Evolutionary conservation across 2,113 vertebrate species (phyloP).

Genomic region (Benitochromis conjunctus): DNA sequence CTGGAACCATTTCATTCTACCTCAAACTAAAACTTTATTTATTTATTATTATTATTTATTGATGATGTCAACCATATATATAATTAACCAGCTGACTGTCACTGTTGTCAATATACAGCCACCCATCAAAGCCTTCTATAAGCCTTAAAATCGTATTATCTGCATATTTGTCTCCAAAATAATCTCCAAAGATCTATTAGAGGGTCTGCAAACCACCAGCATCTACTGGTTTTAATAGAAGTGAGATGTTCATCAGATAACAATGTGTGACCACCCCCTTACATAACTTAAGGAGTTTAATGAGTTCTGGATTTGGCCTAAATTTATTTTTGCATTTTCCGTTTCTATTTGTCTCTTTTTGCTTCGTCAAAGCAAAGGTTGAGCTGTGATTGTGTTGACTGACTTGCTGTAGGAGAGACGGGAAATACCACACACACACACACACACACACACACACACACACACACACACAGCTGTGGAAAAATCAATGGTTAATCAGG

Average conservation of each 20-base stretch:
- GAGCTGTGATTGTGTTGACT: neutral
- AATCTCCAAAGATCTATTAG: rapidly evolving
- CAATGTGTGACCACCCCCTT: neutral
- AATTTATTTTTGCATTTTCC: neutral
- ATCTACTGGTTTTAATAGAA: neutral
- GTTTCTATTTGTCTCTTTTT: neutral
- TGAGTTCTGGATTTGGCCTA: neutral
- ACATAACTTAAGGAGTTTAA: neutral
- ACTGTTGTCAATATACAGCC: neutral
- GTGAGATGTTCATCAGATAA: neutral
- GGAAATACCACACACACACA: neutral
- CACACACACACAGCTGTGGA: neutral
- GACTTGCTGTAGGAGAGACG: neutral
- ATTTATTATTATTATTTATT: neutral
- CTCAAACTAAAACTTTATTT: neutral
- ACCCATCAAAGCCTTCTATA: neutral
- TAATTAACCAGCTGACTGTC: neutral
- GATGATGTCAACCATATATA: neutral
- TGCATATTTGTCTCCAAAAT: neutral
- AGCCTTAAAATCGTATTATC: rapidly evolving
- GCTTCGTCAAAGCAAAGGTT: neutral
- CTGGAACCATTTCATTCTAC: neutral
- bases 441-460: too few species aligned
- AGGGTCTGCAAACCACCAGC: neutral
- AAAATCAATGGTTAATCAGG: constrained; percentile 21